These are phyloP conservation scores for Drosophila nr. perissopoda DNA, from an alignment of 2,888 invertebrate genomes.

Conservation along the genomic window DNA sequence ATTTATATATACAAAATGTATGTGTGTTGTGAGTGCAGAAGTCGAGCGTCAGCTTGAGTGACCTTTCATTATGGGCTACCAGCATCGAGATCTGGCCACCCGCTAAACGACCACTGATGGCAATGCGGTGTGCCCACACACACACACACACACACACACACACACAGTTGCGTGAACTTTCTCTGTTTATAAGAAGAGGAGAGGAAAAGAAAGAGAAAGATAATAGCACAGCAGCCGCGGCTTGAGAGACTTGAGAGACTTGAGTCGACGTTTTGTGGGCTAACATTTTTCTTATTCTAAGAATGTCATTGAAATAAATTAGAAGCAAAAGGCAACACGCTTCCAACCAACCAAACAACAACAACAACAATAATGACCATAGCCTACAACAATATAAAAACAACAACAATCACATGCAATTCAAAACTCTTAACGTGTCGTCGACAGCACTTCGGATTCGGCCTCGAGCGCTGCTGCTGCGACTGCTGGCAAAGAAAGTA, in stretches of 20 bases:
- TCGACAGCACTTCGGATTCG: constrained; percentile 36
- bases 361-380: constrained; percentile 39
- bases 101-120: constrained; percentile 48
- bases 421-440: constrained; percentile 40
- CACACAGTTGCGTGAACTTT: constrained; percentile 55
- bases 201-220: constrained; percentile 9
- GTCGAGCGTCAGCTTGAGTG: constrained; percentile 42
- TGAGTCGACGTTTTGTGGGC: constrained; percentile 44
- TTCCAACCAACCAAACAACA: constrained; percentile 4
- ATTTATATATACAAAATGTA: neutral
- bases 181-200: constrained; percentile 37
- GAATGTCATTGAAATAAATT: constrained; percentile 77
- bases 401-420: constrained; percentile 48
- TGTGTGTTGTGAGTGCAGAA: constrained; percentile 39
- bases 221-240: constrained; percentile 32
- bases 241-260: constrained; percentile 24
- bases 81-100: constrained; percentile 40
- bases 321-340: constrained; percentile 52
- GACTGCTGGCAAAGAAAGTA: constrained; percentile 68
- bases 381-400: constrained; percentile 28
- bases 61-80: constrained; percentile 46
- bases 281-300: constrained; percentile 48
- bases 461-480: constrained; percentile 28
- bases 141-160: constrained; percentile 13
- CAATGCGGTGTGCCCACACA: constrained; percentile 10